Evolutionary conservation across 2,113 vertebrate genomes (phyloP).

Genomic region (Chlamydotis undulata): DNA sequence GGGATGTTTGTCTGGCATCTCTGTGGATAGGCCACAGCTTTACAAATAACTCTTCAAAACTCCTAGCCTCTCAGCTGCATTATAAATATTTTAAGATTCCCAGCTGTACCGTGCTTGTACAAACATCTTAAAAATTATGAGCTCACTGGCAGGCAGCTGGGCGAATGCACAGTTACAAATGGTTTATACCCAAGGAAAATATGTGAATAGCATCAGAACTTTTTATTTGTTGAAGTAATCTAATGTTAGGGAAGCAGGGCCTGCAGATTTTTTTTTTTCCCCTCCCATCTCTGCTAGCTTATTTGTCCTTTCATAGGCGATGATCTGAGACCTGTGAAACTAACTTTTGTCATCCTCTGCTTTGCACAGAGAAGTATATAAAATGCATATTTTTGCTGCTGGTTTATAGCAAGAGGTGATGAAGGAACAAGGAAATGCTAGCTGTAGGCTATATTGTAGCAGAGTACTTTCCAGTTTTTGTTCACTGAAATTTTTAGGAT

Average conservation of each 20-base stretch:
- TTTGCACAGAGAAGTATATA: neutral
- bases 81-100: conserved; percentile 26
- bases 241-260: neutral
- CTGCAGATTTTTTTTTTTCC: neutral
- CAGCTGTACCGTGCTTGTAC: conserved; percentile 22
- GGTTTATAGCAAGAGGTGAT: neutral
- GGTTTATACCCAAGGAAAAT: conserved; percentile 1
- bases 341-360: neutral
- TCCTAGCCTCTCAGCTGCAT: neutral
- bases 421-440: neutral
- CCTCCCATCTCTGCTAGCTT: neutral
- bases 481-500: neutral
- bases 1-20: neutral
- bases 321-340: neutral
- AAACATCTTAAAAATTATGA: conserved; percentile 41
- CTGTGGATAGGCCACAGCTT: neutral
- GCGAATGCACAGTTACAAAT: neutral
- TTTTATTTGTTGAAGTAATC: neutral
- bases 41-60: conserved; percentile 15
- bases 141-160: conserved; percentile 19
- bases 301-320: neutral
- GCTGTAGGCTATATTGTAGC: neutral
- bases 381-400: neutral
- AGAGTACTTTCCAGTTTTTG: neutral
- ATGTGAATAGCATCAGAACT: neutral